These are phyloP conservation scores for Fopius arisanus DNA, from an alignment of 1,140 invertebrate species.

Conservation along the genomic window DNA sequence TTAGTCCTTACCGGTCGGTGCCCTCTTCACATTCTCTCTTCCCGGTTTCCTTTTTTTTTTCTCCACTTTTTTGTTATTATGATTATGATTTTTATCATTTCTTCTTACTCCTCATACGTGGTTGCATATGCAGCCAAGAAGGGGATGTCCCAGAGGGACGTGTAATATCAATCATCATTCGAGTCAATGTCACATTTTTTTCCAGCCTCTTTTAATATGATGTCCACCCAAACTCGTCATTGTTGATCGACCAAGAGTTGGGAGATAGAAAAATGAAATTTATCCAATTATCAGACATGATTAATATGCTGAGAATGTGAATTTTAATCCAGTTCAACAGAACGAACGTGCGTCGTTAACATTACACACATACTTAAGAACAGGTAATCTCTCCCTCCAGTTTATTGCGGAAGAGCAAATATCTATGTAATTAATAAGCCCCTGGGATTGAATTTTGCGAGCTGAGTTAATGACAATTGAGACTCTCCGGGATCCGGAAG, in stretches of 20 bases:
- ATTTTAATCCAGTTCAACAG: conserved; percentile 48
- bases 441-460: background rate
- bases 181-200: too few relatives aligned
- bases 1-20: conserved; percentile 25
- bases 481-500: too few relatives aligned
- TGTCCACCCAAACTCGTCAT: too few relatives aligned
- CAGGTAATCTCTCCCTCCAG: conserved; percentile 44
- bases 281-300: background rate
- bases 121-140: background rate
- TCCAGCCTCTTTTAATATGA: too few relatives aligned
- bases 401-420: conserved; percentile 21
- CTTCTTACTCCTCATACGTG: conserved; percentile 3
- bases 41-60: background rate
- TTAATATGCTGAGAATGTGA: conserved; percentile 14
- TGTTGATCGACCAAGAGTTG: too few relatives aligned
- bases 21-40: conserved; percentile 20
- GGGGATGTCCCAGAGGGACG: background rate
- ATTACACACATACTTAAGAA: conserved; percentile 44
- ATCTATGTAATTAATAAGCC: background rate
- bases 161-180: background rate
- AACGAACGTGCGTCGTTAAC: conserved; percentile 40
- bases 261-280: background rate
- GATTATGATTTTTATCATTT: background rate
- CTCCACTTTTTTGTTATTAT: background rate
- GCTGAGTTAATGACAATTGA: too few relatives aligned